Base-by-base conservation (phyloP, 2,797 vertebrate genomes). In the Ctenopoma kingsleyae region DNA sequence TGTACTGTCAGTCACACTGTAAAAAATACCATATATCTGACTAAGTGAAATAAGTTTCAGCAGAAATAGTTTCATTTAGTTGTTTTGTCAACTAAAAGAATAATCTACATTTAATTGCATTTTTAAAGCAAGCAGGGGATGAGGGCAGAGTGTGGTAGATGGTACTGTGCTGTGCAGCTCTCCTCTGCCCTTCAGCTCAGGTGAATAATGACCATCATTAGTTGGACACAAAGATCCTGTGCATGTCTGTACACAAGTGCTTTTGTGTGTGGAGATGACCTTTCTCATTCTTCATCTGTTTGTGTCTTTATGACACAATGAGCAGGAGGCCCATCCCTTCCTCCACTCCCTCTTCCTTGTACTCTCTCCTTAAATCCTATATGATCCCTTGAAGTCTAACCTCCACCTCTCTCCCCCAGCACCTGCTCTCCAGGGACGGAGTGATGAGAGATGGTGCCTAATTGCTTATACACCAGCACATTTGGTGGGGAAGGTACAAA, bases 171-270 rank as follows among this genome's bases (percentile, higher is more conserved):
- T 30, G 74, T 76, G 73, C 50, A 30, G 27, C 56, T 75, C 74
- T 68, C 54, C 79, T 66, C 47, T 87, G 84, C 63, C 88, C 88
- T 89, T 90, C 77, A 82, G 79, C 80, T 44, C 32, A 9, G 51
- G 66, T 90, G 88, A 92, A 75, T 86, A 89, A 91, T 91, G 89
- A 84, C 56, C 47, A 47, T 86, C 85, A 90, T 92, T 89, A 91
- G 83, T 68, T 72, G 65, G 85, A 91, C 78, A 81, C 59, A 72
- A 61, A 74, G 68, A 65, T 51, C 50, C 32, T 9, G 58, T 67
- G 67, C 15, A 46, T 22, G 57, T 54, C 58, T 54, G 54, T 38
- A 55, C 2, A 13, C 52, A 23, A 30, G 49, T 61, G 72, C 49
- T 41, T 72, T 41, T 57, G 60, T 77, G 72, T 57, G 66, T 57